These are phyloP conservation scores for Octonoba sinensis DNA, from an alignment of 2,888 invertebrate genomes.

Conservation along the genomic window DNA sequence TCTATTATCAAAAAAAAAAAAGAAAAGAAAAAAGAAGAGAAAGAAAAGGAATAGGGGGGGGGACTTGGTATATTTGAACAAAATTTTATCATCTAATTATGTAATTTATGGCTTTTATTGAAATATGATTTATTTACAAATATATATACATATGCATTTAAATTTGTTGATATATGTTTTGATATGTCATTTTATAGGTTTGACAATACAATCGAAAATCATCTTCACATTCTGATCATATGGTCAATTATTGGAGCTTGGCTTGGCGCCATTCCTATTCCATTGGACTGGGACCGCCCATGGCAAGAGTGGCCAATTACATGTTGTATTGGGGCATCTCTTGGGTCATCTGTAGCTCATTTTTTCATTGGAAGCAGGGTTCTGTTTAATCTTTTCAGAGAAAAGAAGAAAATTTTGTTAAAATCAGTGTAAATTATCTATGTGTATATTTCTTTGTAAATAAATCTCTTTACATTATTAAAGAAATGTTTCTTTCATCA, in stretches of 20 bases:
- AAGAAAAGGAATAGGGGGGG: too few species aligned
- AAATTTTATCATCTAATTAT: too few species aligned
- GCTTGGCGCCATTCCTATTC: conserved; percentile 87
- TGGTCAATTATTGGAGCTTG: conserved; percentile 80
- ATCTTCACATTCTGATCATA: conserved; percentile 31
- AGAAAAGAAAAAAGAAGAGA: too few species aligned
- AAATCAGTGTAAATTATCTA: too few species aligned
- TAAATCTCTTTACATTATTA: too few species aligned
- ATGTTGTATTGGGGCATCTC: conserved; percentile 60
- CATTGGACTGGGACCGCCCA: conserved; percentile 90
- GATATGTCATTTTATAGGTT: conserved; percentile 24
- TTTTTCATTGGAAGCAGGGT: conserved; percentile 35
- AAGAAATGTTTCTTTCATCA: too few species aligned
- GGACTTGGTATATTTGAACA: too few species aligned
- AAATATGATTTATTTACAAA: too few species aligned
- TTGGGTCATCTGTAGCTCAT: conserved; percentile 47
- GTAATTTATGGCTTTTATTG: too few species aligned
- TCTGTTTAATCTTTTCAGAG: background rate
- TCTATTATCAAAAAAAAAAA: background rate
- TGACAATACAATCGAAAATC: conserved; percentile 49
- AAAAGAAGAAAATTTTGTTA: conserved; percentile 2
- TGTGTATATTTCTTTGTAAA: too few species aligned
- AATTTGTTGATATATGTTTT: background rate
- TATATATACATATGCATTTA: too few species aligned
- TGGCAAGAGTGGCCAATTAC: conserved; percentile 77